Base-by-base conservation (phyloP, 2,888 invertebrate species). In the Bombylius discolor region DNA sequence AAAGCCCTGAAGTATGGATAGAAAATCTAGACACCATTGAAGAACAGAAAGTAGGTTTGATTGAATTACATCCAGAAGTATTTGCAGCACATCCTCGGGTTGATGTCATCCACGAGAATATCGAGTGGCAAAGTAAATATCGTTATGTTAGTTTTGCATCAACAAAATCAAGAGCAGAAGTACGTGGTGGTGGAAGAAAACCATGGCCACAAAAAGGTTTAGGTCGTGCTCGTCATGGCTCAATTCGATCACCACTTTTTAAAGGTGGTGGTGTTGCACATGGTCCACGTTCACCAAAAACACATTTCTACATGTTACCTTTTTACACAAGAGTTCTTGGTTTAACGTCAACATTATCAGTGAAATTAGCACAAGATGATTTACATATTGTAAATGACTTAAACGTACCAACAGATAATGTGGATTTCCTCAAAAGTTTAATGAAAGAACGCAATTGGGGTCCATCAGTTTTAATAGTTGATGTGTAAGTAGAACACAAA, bases 201-300 rank as follows among this genome's bases (percentile, higher is more conserved):
- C 98, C 98, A 0, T 97, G 96, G 95, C 92, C 91, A 1, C 99
- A 99, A 70, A 99, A 99, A 75, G 94, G 95, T 32, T 68, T 80
- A 36, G 99, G 99, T 1, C 80, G 82, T 62, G 89, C 98, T 1
- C 81, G 98, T 48, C 96, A 96, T 68, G 94, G 96, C 13, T 93
- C 92, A 12, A 89, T 90, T 58, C 80, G 94, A 56, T 91, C 96
- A 4, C 97, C 97, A 0, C 69, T 95, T 3, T 96, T 84, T 75
- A 78, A 77, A 60, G 84, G 86, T 1, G 94, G 97, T 66, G 97
- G 94, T 49, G 70, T 85, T 49, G 81, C 82, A 6, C 91, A 95
- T 68, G 99, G 98, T 0, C 97, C 97, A 0, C 81, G 96, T 47
- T 89, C 92, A 1, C 96, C 95, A 0, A 87, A 83, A 47, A 82